Evolutionary conservation across 2,113 vertebrate species (phyloP), one percentile per base, ranked within the genome.

Genomic region (Tychaedon coryphoeus): DNA sequence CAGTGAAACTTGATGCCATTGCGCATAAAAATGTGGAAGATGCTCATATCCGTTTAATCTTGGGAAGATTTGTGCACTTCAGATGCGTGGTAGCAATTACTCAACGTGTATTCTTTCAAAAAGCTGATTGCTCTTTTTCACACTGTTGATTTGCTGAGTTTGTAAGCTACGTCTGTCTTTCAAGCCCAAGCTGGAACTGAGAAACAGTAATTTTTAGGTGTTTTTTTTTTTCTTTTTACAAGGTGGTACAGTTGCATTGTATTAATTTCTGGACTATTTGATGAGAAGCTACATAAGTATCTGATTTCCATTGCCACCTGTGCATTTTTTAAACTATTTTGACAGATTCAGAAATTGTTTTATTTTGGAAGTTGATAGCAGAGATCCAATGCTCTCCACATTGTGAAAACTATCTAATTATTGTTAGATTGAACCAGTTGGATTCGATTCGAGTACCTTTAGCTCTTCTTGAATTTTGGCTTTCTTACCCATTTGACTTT

Each of bases 1-100:
- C 86, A 80, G 61, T 71, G 90, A 86, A 96, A 88, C 75, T 40
- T 56, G 73, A 92, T 90, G 78, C 86, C 48, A n/a, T 92, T 60
- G 51, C 72, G 25, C 77, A 70, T 36, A 34, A 66, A 87, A 86
- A 64, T 16, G 57, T 75, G 81, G 38, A 70, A 92, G 93, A 95
- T 70, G 56, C 51, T 94, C 33, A 31, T 64, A 47, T 28, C 23
- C 19, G 0, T 94, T 84, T 84, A 85, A 92, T 73, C 64, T 83
- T 62, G 33, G 47, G 71, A 84, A 80, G 61, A 60, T 69, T 18
- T 62, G 24, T 74, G 67, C 72, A 64, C 29, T 28, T 62, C 4
- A 26, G 75, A 60, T 8, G 3, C 1, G 29, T 77, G 60, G 51
- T 67, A 70, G 87, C 38, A 47, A 36, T 88, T 90, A 42, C 24